Evolutionary conservation across 2,797 vertebrate genomes (phyloP).

Genomic region (Poeciliopsis gracilis): DNA sequence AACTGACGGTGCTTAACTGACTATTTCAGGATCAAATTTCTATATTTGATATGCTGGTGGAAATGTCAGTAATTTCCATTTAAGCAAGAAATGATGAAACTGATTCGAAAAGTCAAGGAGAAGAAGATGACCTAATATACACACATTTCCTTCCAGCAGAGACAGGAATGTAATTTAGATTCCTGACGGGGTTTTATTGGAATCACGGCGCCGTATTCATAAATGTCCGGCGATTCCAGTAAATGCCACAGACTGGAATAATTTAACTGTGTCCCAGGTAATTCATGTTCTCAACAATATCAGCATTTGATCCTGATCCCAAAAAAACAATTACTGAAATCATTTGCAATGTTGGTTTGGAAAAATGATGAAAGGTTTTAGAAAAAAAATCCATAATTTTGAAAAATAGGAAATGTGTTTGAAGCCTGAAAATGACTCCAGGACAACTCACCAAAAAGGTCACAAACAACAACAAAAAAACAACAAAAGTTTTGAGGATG

Average conservation of each 20-base stretch:
- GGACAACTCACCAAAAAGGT: too few species aligned
- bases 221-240: neutral
- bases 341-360: neutral
- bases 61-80: neutral
- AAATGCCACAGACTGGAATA: neutral
- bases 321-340: neutral
- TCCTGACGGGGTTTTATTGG: neutral
- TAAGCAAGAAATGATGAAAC: slow-evolving; percentile 17
- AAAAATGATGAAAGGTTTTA: too few species aligned
- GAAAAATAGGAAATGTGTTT: too few species aligned
- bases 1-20: neutral
- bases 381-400: too few species aligned
- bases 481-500: too few species aligned
- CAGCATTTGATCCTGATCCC: neutral
- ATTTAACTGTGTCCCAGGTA: neutral
- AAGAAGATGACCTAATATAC: slow-evolving; percentile 33
- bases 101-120: slow-evolving; percentile 33
- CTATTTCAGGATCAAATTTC: slow-evolving; percentile 6
- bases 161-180: slow-evolving; percentile 28
- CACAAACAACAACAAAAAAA: too few species aligned
- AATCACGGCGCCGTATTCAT: neutral
- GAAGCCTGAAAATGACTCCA: too few species aligned
- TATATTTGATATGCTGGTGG: slow-evolving; percentile 8
- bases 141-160: slow-evolving; percentile 26
- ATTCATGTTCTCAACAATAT: neutral